Conservation (phyloP, 2,113 vertebrate species). For the Anhinga anhinga region DNA sequence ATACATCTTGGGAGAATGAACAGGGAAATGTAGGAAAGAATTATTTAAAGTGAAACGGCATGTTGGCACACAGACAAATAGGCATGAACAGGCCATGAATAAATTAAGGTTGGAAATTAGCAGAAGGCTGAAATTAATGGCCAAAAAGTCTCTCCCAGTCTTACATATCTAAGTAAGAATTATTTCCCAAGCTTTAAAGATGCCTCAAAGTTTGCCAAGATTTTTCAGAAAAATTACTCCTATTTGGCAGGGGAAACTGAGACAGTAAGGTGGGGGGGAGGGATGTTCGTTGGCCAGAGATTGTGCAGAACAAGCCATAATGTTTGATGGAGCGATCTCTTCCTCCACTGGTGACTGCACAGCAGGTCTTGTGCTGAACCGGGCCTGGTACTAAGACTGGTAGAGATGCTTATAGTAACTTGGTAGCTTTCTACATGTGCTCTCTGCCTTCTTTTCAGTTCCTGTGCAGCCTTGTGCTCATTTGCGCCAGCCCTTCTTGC, state of each 20-base stretch:
- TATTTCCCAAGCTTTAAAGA: conserved; percentile 14
- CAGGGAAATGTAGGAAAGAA: neutral
- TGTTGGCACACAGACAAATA: conserved; percentile 25
- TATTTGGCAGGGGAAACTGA: neutral
- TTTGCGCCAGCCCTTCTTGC: neutral
- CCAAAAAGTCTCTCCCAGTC: neutral
- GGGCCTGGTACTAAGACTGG: neutral
- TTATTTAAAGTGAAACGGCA: neutral
- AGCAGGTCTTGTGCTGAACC: neutral
- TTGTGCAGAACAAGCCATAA: neutral
- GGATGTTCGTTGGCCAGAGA: neutral
- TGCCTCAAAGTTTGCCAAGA: neutral
- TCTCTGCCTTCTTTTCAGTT: neutral
- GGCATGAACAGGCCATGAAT: conserved; percentile 14
- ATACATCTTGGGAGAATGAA: neutral
- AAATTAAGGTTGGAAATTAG: conserved; percentile 49
- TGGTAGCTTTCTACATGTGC: neutral
- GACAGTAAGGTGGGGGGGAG: neutral
- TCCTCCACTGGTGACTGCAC: neutral
- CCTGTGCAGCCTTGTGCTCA: accelerated
- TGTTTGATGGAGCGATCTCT: neutral
- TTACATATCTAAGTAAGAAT: conserved; percentile 26
- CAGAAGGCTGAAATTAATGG: conserved; percentile 29
- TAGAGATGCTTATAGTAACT: neutral
- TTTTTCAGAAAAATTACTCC: neutral